phyloP scores from a whole-genome alignment of 2,797 vertebrate species.

The Cirrhinus molitorella region DNA sequence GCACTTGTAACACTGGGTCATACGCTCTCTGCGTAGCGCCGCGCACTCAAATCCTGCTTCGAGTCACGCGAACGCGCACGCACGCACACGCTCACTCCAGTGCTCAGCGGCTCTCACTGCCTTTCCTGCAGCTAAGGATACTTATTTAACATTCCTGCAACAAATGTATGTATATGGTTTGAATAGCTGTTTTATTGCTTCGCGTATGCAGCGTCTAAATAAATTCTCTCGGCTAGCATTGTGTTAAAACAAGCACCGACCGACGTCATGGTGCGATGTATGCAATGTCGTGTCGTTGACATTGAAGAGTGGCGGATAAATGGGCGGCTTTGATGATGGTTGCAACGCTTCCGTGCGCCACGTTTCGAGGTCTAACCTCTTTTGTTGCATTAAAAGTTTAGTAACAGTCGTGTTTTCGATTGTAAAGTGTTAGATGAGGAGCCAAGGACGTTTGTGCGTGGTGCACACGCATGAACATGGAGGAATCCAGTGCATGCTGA shows the following conservation, averaged over 20 bases:
- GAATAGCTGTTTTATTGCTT: constrained; percentile 3
- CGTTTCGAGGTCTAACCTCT: background rate
- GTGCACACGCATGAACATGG: constrained; percentile 1
- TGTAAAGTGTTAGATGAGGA: background rate
- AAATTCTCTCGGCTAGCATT: background rate
- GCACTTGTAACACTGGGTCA: too few relatives aligned
- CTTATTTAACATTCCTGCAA: constrained; percentile 51
- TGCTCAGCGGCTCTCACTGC: constrained; percentile 36
- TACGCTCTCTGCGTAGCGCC: constrained; percentile 40
- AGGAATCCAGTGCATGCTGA: constrained; percentile 2
- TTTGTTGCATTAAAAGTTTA: background rate
- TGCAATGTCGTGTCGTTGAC: background rate
- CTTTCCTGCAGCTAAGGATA: constrained; percentile 51
- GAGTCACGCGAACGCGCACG: constrained; percentile 5
- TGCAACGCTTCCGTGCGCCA: too few relatives aligned
- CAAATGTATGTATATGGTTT: constrained; percentile 62
- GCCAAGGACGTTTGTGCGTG: background rate
- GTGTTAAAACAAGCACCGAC: background rate
- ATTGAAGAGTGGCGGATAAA: background rate
- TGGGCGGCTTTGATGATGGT: background rate
- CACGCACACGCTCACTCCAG: constrained; percentile 29
- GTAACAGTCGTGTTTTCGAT: background rate
- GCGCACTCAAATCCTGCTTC: constrained; percentile 25
- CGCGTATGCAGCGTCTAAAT: background rate
- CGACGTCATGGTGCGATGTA: background rate